phyloP scores from a whole-genome alignment of 1,140 invertebrate genomes.

The Melipona quadrifasciata region DNA sequence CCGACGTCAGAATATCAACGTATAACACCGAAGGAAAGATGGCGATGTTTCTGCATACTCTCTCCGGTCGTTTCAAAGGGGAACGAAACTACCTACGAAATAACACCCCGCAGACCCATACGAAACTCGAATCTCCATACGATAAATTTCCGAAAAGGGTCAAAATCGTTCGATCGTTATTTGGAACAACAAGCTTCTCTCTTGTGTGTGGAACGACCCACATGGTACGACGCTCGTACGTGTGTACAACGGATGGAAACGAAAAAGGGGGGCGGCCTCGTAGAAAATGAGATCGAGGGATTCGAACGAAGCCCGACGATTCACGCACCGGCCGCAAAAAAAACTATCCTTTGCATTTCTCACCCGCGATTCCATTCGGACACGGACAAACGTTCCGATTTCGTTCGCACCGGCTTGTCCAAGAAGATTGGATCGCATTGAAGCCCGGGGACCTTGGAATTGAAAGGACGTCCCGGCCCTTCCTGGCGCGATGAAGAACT shows the following conservation, averaged over 20 bases:
- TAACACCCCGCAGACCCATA: background rate
- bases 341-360: constrained; percentile 62
- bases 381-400: constrained; percentile 46
- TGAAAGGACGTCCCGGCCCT: constrained; percentile 15
- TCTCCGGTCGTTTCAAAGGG: background rate
- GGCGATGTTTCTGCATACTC: background rate
- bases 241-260: background rate
- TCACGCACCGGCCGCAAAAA: constrained; percentile 38
- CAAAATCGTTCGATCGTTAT: background rate
- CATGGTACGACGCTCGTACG: background rate
- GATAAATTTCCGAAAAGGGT: background rate
- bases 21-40: background rate
- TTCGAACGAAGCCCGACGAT: constrained; percentile 6
- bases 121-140: background rate
- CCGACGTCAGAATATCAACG: background rate
- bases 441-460: constrained; percentile 53
- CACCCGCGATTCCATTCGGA: constrained; percentile 62
- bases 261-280: no score
- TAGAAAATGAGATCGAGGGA: constrained; percentile 25
- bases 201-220: background rate
- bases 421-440: constrained; percentile 68
- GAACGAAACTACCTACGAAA: background rate
- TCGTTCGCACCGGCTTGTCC: constrained; percentile 49
- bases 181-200: background rate
- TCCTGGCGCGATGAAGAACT: constrained; percentile 37